Evolutionary conservation across 2,888 invertebrate species (phyloP), one percentile per base, ranked within the genome.

Genomic region (Cerastis rubricosa): DNA sequence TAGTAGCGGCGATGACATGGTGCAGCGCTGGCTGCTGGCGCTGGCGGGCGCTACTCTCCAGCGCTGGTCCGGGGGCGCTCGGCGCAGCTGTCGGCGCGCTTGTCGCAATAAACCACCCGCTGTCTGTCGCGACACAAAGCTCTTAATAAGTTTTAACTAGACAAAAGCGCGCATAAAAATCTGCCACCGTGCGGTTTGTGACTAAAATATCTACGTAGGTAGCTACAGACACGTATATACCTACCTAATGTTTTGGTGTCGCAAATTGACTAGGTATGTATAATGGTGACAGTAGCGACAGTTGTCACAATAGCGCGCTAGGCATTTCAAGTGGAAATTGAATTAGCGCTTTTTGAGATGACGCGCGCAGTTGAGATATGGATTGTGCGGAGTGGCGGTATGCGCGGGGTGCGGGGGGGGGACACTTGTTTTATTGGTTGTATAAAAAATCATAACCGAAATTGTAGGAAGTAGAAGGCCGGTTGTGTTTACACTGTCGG

Each of bases 311-410:
- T 9, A 63, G 74, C 47, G 63, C 71, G 78, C 74, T 35, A 45
- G 66, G 64, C 71, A 74, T 73, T 74, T 54, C 63, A 59, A 68
- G n/a, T 74, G 68, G 22, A 82, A 85, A 85, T 77, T 83, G 69
- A 71, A 81, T 85, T 61, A 77, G 51, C 68, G 68, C 65, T 85
- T 85, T 85, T 77, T 57, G 73, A 71, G 69, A 71, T 74, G 71
- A 66, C 49, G 40, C 67, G 67, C 64, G 45, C 54, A 25, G 43
- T 71, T 80, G 64, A 71, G 64, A 81, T 66, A 76, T 64, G 43
- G 66, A 63, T 51, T 70, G 57, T 25, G 35, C 8, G 40, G 75
- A 59, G 49, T 64, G 45, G 45, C 40, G 74, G 57, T n/a, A 61
- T 59, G 35, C 19, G 61, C 59, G 40, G 19, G 35, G 29, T 5